Evolutionary conservation across 35 echinoderm and acorn worm genomes (phyloP).

Genomic region (Amphiura filiformis): DNA sequence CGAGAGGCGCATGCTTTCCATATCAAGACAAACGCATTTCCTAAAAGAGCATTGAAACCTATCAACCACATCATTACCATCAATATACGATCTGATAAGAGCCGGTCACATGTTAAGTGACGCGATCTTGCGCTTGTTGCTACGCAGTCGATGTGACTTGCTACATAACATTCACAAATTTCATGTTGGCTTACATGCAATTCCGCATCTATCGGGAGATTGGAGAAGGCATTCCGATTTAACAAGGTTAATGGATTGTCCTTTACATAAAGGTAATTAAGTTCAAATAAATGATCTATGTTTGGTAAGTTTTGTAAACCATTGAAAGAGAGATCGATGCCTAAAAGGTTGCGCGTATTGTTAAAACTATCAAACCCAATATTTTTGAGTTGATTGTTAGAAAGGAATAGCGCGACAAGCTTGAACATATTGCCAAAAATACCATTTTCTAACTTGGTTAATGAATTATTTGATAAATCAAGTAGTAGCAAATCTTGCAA

Average conservation of each 20-base stretch:
- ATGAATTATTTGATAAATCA: background rate
- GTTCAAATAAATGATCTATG: background rate
- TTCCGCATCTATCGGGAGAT: background rate
- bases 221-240: background rate
- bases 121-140: background rate
- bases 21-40: conserved; percentile 52
- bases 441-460: background rate
- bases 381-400: background rate
- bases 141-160: background rate
- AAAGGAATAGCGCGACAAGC: background rate
- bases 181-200: no score
- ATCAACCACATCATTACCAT: conserved; percentile 53
- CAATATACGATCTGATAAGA: conserved; percentile 37
- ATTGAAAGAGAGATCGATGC: background rate
- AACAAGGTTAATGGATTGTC: background rate
- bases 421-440: background rate
- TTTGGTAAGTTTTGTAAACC: background rate
- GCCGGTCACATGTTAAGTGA: conserved; percentile 40
- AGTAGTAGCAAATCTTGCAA: background rate
- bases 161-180: background rate
- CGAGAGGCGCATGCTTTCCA: conserved; percentile 26
- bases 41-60: conserved; percentile 44
- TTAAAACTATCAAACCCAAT: background rate
- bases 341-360: background rate
- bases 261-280: no score